These are phyloP conservation scores for Odocoileus hemionus DNA, from an alignment of 2,113 vertebrate species.

Conservation along the genomic window DNA sequence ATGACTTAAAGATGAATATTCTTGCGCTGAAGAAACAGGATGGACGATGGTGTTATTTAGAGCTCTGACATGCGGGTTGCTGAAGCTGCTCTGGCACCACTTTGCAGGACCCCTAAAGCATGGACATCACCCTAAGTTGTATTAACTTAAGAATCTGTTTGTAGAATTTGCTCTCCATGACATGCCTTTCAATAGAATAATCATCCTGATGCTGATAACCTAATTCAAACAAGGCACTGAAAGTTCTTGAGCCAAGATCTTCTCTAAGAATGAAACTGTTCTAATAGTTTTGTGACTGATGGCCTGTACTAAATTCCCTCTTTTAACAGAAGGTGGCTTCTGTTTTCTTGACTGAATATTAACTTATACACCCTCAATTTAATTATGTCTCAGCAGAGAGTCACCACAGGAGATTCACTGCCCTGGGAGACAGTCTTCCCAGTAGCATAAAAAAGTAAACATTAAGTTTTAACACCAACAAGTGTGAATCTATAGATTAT, in stretches of 20 bases:
- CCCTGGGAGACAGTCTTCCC: background rate
- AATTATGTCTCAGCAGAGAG: background rate
- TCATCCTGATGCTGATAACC: background rate
- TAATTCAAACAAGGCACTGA: background rate
- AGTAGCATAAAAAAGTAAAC: background rate
- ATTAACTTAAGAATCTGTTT: background rate
- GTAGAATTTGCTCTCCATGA: background rate
- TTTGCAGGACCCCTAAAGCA: background rate
- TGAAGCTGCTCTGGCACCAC: background rate
- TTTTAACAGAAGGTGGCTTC: background rate
- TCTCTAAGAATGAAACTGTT: background rate
- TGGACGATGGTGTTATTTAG: background rate
- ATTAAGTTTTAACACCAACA: background rate
- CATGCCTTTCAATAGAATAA: background rate
- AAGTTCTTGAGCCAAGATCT: background rate
- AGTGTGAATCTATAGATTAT: background rate
- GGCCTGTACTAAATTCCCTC: background rate
- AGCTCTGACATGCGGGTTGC: background rate
- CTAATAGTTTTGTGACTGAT: background rate
- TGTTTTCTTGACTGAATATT: background rate
- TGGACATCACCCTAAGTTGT: background rate
- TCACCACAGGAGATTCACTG: background rate
- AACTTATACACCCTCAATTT: background rate
- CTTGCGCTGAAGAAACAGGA: background rate
- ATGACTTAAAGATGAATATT: background rate